Percentiles rank a stretch among this genome's conserved stretches.
phyloP scores from a whole-genome alignment of 2,888 invertebrate species.

The Hyposoter dolosus region DNA sequence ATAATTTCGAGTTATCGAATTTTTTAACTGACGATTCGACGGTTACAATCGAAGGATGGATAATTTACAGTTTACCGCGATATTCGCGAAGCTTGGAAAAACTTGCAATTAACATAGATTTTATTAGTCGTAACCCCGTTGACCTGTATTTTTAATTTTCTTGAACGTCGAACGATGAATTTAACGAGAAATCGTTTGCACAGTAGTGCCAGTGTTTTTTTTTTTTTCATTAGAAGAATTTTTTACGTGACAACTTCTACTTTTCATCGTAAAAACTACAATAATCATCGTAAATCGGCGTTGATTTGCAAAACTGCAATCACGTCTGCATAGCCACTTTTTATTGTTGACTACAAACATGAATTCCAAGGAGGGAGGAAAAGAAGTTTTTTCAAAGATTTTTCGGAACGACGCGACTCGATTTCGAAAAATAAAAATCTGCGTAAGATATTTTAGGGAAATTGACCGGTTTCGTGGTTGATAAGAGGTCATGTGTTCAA shows the following conservation, averaged over 20 bases:
- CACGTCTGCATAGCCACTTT: slow-evolving; percentile 12
- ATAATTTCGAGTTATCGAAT: slow-evolving; percentile 2
- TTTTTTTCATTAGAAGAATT: background rate
- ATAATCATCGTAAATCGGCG: background rate
- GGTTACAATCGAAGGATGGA: background rate
- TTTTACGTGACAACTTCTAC: background rate
- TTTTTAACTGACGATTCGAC: background rate
- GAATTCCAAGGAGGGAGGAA: background rate
- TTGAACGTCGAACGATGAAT: slow-evolving; percentile 34
- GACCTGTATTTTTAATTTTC: slow-evolving; percentile 33
- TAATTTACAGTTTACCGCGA: background rate
- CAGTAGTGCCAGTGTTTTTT: slow-evolving; percentile 57
- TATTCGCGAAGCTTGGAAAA: background rate
- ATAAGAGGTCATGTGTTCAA: background rate
- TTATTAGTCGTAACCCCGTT: slow-evolving; percentile 10
- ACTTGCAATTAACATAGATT: slow-evolving; percentile 12
- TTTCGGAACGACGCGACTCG: background rate
- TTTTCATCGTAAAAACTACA: background rate
- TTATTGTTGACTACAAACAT: background rate
- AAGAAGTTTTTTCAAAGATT: background rate
- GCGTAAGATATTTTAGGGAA: background rate
- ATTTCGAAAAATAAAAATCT: background rate
- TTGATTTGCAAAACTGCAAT: background rate
- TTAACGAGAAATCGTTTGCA: slow-evolving; percentile 29
- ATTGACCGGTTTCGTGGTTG: background rate